Conservation (phyloP, 2,113 vertebrate genomes). For the Myxocyprinus asiaticus region DNA sequence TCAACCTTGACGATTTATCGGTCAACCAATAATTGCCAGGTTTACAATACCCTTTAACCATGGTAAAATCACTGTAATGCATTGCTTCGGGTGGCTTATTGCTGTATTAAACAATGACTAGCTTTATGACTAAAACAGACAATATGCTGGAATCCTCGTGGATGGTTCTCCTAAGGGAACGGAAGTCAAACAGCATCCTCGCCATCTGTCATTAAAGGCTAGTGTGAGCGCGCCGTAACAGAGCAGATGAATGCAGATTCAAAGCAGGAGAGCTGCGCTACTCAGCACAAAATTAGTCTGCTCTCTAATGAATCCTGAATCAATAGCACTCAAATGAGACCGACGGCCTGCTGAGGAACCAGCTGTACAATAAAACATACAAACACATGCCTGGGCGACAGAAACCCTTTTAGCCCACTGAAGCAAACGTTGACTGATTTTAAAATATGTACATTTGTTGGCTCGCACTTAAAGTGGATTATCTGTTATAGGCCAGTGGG, state of each 20-base stretch:
- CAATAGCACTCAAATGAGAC: conserved; percentile 53
- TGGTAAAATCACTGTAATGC: too few species aligned
- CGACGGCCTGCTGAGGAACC: conserved; percentile 22
- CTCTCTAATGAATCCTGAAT: conserved; percentile 50
- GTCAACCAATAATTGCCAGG: too few species aligned
- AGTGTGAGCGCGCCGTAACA: neutral
- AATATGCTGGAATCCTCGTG: neutral
- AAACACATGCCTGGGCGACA: neutral
- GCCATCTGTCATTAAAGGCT: conserved; percentile 27
- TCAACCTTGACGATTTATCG: too few species aligned
- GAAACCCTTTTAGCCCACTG: too few species aligned
- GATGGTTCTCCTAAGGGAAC: conserved; percentile 4
- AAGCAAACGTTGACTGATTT: too few species aligned
- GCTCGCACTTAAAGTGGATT: too few species aligned
- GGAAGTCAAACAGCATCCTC: neutral
- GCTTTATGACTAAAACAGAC: conserved; percentile 27
- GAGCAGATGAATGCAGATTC: conserved; percentile 36
- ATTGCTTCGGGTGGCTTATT: too few species aligned
- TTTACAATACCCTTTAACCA: too few species aligned
- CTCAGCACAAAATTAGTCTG: conserved; percentile 44
- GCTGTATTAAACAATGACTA: conserved; percentile 13
- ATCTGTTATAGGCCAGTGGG: too few species aligned
- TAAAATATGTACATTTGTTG: too few species aligned
- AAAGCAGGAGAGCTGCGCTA: conserved; percentile 13
- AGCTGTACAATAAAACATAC: conserved; percentile 35